These are phyloP conservation scores for Papilio demoleus DNA, from an alignment of 2,888 invertebrate species.

Conservation along the genomic window DNA sequence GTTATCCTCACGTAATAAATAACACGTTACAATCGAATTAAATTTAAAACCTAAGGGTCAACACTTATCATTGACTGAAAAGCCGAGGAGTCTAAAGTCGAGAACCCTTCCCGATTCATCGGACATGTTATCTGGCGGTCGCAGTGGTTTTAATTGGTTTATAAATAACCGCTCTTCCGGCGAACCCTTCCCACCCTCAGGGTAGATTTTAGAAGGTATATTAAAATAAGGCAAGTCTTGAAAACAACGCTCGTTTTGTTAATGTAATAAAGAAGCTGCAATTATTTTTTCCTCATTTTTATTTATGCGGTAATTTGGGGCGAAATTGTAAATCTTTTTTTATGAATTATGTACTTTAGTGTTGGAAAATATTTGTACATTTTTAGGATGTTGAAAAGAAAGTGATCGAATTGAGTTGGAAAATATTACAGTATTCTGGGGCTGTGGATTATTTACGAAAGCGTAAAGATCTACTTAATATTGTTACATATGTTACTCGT, in stretches of 20 bases:
- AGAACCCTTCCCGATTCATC: slow-evolving; percentile 53
- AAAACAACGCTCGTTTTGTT: slow-evolving; percentile 61
- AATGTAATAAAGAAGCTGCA: slow-evolving; percentile 46
- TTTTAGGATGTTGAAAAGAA: not conserved
- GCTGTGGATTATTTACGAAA: not conserved
- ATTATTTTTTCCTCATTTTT: slow-evolving; percentile 46
- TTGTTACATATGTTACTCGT: not conserved
- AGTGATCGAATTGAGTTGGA: not conserved
- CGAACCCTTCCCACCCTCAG: slow-evolving; percentile 72
- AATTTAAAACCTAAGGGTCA: slow-evolving; percentile 19
- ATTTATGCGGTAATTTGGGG: slow-evolving; percentile 32
- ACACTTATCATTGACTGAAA: slow-evolving; percentile 26
- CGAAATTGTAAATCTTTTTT: slow-evolving; percentile 31
- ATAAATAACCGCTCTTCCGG: slow-evolving; percentile 72
- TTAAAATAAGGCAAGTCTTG: slow-evolving; percentile 63
- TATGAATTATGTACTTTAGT: slow-evolving; percentile 8
- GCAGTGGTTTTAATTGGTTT: slow-evolving; percentile 80
- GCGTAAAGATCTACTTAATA: not conserved
- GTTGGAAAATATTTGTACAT: not conserved
- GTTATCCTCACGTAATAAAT: not conserved
- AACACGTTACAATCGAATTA: slow-evolving; percentile 18
- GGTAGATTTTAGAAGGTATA: slow-evolving; percentile 47
- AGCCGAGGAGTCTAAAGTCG: slow-evolving; percentile 29
- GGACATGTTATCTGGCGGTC: slow-evolving; percentile 67
- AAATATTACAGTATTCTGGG: not conserved